Conservation (phyloP, 2,797 vertebrate species). For the Vespertilio murinus region DNA sequence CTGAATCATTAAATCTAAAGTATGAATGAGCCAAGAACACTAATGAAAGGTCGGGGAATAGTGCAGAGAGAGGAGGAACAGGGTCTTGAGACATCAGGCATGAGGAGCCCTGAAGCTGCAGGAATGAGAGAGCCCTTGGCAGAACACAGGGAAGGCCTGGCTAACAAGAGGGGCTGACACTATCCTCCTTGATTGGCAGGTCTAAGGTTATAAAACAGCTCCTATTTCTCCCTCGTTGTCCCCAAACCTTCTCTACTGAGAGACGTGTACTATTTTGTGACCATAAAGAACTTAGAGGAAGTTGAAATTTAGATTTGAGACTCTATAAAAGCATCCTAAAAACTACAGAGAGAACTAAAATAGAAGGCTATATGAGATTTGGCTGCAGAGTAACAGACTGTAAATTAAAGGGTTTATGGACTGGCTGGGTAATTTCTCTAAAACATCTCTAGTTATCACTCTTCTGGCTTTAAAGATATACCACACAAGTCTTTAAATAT, state of each 20-base stretch:
- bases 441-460: conserved; percentile 29
- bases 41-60: not conserved
- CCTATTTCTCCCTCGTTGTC: not conserved
- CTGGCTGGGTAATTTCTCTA: conserved; percentile 14
- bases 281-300: not conserved
- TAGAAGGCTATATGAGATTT: not conserved
- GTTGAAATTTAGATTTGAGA: not conserved
- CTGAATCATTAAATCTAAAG: not conserved
- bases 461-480: conserved; percentile 38
- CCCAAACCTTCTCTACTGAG: not conserved
- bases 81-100: rapidly evolving
- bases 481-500: not conserved
- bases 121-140: not conserved
- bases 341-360: not conserved
- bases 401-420: conserved; percentile 27
- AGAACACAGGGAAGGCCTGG: not conserved
- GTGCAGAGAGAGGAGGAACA: not conserved
- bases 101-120: not conserved
- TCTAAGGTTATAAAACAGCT: not conserved
- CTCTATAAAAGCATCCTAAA: not conserved
- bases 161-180: not conserved
- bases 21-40: not conserved
- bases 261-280: not conserved
- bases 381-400: conserved; percentile 24
- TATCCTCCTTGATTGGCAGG: not conserved